These are phyloP conservation scores for Melieria omissa DNA, from an alignment of 2,888 invertebrate species.

Conservation along the genomic window DNA sequence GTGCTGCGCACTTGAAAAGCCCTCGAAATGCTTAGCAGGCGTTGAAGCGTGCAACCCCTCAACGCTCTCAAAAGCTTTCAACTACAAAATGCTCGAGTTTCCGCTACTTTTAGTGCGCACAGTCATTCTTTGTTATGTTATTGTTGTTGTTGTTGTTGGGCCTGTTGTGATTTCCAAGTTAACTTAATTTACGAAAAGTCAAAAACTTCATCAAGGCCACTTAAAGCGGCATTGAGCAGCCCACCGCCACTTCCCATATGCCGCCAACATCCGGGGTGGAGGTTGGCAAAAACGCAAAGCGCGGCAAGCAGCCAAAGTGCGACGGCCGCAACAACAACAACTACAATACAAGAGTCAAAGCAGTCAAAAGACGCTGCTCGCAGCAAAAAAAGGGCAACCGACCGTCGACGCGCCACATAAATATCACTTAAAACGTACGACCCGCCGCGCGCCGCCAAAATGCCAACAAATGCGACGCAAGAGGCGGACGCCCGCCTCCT, in stretches of 20 bases:
- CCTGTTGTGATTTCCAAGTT: conserved; percentile 29
- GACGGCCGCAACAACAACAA: conserved; percentile 41
- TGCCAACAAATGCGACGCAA: conserved; percentile 3
- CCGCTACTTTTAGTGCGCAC: conserved; percentile 46
- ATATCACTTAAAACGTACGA: conserved; percentile 53
- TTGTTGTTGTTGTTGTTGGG: conserved; percentile 23
- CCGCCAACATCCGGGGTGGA: conserved; percentile 9
- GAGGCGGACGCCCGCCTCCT: background rate
- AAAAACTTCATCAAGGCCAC: conserved; percentile 55
- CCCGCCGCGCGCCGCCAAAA: conserved; percentile 33
- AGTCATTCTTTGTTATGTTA: background rate
- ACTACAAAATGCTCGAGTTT: conserved; percentile 58
- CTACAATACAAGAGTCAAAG: conserved; percentile 18
- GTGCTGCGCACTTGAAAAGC: conserved; percentile 37
- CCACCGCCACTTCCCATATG: conserved; percentile 17
- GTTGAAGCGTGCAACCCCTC: conserved; percentile 64
- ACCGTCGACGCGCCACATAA: conserved; percentile 59
- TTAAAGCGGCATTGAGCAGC: conserved; percentile 27
- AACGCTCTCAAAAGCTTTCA: conserved; percentile 53
- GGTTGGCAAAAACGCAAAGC: background rate
- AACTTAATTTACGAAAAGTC: conserved; percentile 42
- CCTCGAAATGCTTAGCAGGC: conserved; percentile 61
- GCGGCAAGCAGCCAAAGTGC: background rate
- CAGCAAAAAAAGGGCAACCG: background rate
- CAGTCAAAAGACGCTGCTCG: background rate